Conservation (phyloP, 2,113 vertebrate genomes). For the Vimba vimba region DNA sequence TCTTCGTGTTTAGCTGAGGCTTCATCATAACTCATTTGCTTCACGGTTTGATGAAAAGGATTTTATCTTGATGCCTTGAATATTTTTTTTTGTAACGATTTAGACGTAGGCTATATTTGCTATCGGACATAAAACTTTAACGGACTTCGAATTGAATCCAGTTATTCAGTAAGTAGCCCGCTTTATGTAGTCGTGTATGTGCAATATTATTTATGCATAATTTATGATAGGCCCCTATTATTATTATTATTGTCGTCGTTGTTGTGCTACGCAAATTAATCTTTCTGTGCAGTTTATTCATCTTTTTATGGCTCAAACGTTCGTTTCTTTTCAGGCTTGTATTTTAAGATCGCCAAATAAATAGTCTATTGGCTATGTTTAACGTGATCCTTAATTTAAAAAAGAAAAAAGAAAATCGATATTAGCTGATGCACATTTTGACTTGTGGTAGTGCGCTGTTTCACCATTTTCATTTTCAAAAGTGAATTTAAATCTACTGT, state of each 20-base stretch:
- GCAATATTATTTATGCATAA: slow-evolving; percentile 18
- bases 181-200: slow-evolving; percentile 16
- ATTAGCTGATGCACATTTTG: background rate
- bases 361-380: no score
- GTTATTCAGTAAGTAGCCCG: slow-evolving; percentile 51
- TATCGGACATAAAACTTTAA: slow-evolving; percentile 40
- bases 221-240: background rate
- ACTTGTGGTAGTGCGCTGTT: background rate
- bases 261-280: background rate
- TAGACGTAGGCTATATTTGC: slow-evolving; percentile 15
- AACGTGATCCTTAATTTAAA: background rate
- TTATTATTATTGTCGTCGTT: slow-evolving; percentile 34
- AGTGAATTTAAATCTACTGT: background rate
- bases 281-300: background rate
- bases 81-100: slow-evolving; percentile 11
- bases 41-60: slow-evolving; percentile 36
- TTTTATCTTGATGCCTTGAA: slow-evolving; percentile 15
- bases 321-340: background rate
- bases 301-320: background rate
- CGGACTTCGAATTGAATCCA: slow-evolving; percentile 16
- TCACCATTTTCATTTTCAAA: background rate
- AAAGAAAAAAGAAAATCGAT: background rate
- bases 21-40: slow-evolving; percentile 38
- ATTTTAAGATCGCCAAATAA: background rate
- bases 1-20: slow-evolving; percentile 48